Evolutionary conservation across 2,113 vertebrate genomes (phyloP).

Genomic region (Ia io): DNA sequence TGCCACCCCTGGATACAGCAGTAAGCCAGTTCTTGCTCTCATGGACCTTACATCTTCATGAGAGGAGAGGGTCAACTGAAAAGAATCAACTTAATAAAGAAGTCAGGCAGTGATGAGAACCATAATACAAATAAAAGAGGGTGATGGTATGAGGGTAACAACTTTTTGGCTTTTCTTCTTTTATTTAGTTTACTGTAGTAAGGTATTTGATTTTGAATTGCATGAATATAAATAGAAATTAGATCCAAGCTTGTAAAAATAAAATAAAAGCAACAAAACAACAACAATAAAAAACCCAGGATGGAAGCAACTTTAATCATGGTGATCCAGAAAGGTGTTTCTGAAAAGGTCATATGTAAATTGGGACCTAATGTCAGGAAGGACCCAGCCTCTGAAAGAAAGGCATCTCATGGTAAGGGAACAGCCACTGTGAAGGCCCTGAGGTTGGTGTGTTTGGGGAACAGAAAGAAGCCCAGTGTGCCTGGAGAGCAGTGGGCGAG

Average conservation of each 20-base stretch:
- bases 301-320: not conserved
- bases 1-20: not conserved
- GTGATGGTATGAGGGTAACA: constrained; percentile 56
- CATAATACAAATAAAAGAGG: not conserved
- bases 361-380: not conserved
- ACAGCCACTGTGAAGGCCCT: not conserved
- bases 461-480: not conserved
- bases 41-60: not conserved
- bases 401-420: not conserved
- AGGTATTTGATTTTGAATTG: constrained; percentile 68
- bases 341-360: not conserved
- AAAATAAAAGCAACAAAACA: constrained; percentile 26
- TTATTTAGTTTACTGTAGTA: constrained; percentile 73
- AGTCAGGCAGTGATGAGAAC: not conserved
- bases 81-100: not conserved
- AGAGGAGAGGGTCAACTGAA: not conserved
- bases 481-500: not conserved
- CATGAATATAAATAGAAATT: constrained; percentile 78
- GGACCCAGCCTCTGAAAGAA: not conserved
- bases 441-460: not conserved
- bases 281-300: not conserved
- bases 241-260: constrained; percentile 78
- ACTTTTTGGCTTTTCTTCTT: constrained; percentile 72
- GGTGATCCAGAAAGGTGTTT: not conserved
- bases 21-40: not conserved